Evolutionary conservation across 2,888 invertebrate genomes (phyloP).

Genomic region (Eristalis tenax): DNA sequence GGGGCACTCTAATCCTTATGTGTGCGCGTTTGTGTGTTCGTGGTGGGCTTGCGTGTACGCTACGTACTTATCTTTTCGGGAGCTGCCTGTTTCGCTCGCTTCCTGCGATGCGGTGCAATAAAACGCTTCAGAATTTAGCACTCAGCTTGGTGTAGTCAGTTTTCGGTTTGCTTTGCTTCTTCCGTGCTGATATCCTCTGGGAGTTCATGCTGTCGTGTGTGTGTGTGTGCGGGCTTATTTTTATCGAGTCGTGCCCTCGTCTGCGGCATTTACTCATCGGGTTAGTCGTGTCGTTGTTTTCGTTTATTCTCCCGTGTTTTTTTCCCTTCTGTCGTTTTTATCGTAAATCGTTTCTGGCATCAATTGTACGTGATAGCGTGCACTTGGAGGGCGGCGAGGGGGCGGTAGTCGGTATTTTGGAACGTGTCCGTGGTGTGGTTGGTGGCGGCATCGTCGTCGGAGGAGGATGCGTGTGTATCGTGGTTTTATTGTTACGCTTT

Average conservation of each 20-base stretch:
- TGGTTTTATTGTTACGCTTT: conserved; percentile 8
- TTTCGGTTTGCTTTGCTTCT: neutral
- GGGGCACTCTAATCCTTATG: neutral
- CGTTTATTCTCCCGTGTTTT: neutral
- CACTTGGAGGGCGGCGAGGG: neutral
- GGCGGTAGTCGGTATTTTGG: conserved; percentile 4
- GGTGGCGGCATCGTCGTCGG: neutral
- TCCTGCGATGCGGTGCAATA: conserved; percentile 13
- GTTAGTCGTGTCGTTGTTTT: conserved; percentile 1
- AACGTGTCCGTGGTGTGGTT: conserved; percentile 5
- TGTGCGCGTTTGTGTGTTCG: neutral
- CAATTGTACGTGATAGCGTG: conserved; percentile 44
- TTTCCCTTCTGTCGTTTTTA: conserved; percentile 23
- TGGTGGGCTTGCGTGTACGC: neutral
- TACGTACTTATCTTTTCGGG: neutral
- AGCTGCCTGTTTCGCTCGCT: neutral
- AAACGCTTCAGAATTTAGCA: conserved; percentile 29
- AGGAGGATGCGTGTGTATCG: neutral
- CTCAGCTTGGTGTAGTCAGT: neutral
- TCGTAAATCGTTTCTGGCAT: conserved; percentile 50
- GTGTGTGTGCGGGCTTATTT: conserved; percentile 22
- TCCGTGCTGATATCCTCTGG: neutral
- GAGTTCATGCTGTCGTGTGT: neutral
- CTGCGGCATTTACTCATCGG: conserved; percentile 26
- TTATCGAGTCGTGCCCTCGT: conserved; percentile 27